Percentiles rank a stretch among this genome's conserved stretches.
Evolutionary conservation across 53 echinoderm and acorn worm species (phyloP).

Genomic region (Actinopyga echinites): DNA sequence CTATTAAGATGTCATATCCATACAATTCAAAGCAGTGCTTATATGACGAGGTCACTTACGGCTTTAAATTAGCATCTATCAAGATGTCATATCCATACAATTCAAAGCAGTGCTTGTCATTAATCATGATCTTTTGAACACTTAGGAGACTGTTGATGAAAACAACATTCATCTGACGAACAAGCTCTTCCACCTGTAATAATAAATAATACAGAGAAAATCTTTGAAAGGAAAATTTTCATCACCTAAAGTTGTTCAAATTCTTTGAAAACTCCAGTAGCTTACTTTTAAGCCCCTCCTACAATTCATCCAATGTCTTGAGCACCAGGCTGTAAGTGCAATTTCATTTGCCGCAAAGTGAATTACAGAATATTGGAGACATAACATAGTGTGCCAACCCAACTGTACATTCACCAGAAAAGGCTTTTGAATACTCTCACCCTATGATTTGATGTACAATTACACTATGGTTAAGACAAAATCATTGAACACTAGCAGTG

Average conservation of each 20-base stretch:
- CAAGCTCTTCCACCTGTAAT: slow-evolving; percentile 78
- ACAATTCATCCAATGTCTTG: neutral
- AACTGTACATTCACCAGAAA: no score
- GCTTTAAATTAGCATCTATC: slow-evolving; percentile 83
- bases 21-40: slow-evolving; percentile 99
- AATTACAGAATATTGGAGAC: no score
- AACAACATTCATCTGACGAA: slow-evolving; percentile 81
- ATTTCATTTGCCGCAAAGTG: no score
- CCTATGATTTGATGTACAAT: no score
- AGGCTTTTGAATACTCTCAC: no score
- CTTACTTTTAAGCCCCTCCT: no score
- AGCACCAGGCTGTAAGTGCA: neutral
- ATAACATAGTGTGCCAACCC: no score
- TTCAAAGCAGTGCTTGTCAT: slow-evolving; percentile 99
- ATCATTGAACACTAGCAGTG: no score
- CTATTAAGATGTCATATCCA: slow-evolving; percentile 92
- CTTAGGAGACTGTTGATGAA: slow-evolving; percentile 93
- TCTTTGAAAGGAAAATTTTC: neutral
- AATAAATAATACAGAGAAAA: neutral
- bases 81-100: slow-evolving; percentile 95
- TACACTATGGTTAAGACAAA: no score
- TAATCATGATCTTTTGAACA: slow-evolving; percentile 96
- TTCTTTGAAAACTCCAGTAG: neutral
- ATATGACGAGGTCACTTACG: no score
- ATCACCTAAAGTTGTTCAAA: neutral